Conservation (phyloP, 2,797 vertebrate genomes). For the Acipenser ruthenus region DNA sequence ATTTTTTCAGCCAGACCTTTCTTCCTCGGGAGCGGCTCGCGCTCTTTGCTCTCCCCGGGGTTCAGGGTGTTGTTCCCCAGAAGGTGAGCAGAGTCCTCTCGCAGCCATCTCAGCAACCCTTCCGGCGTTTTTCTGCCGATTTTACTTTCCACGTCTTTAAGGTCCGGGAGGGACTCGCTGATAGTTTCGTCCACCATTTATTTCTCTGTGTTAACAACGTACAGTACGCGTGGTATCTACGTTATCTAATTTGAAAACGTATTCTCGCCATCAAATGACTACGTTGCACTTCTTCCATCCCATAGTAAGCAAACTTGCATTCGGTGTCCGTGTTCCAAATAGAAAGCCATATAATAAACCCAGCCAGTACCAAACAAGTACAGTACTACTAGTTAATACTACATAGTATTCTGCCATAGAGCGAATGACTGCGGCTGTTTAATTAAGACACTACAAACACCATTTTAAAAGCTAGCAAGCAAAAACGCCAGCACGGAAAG, state of each 20-base stretch:
- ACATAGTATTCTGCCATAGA: background rate
- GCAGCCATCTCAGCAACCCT: constrained; percentile 79
- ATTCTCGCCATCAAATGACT: background rate
- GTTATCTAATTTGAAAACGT: background rate
- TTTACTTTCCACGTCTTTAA: constrained; percentile 82
- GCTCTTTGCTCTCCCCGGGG: constrained; percentile 28
- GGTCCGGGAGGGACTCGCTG: constrained; percentile 58
- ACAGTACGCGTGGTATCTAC: background rate
- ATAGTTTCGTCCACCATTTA: constrained; percentile 54
- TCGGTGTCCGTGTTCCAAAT: too few species aligned
- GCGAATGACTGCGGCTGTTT: constrained; percentile 5
- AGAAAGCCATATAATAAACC: background rate
- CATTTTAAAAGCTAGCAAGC: too few species aligned
- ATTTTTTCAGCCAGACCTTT: constrained; percentile 81
- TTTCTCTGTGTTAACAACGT: background rate
- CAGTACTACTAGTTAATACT: background rate
- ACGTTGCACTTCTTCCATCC: too few species aligned
- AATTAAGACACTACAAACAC: constrained; percentile 10
- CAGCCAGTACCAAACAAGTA: background rate
- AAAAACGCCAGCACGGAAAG: too few species aligned
- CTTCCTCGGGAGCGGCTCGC: constrained; percentile 34
- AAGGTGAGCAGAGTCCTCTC: constrained; percentile 55
- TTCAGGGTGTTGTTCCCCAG: constrained; percentile 41
- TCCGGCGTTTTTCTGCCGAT: constrained; percentile 87
- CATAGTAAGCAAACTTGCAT: too few species aligned